phyloP scores from a whole-genome alignment of 2,888 invertebrate species.

The Tachina grossa region DNA sequence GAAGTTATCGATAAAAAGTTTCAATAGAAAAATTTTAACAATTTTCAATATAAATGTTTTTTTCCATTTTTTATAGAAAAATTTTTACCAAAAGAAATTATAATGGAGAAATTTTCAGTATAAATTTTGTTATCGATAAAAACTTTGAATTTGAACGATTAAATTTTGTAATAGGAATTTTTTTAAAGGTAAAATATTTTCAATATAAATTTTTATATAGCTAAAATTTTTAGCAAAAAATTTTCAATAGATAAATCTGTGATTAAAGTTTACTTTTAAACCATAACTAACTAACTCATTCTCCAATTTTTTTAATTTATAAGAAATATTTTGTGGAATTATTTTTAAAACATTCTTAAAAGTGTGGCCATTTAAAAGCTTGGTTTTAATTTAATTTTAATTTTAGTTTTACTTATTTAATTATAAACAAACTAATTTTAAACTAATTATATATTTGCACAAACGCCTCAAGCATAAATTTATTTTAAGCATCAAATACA shows the following conservation, averaged over 20 bases:
- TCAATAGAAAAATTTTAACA: neutral
- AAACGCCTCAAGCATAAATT: neutral
- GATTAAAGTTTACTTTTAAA: no score
- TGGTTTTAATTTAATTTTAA: no score
- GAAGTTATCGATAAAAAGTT: neutral
- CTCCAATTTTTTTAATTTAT: no score
- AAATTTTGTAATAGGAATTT: neutral
- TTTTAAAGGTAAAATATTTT: neutral
- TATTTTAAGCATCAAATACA: neutral
- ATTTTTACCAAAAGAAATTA: neutral
- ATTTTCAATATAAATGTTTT: neutral
- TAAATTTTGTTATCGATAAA: neutral
- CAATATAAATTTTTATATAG: no score
- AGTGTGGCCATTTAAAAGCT: no score
- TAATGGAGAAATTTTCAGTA: neutral
- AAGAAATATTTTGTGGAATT: no score
- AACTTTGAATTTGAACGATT: neutral
- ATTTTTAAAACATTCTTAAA: no score
- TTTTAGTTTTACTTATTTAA: no score
- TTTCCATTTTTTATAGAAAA: neutral
- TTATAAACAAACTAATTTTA: neutral
- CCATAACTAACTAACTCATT: no score
- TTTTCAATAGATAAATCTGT: no score
- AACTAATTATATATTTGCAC: conserved; percentile 40
- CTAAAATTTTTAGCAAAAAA: no score